Percentiles rank a stretch among this genome's conserved stretches.
Evolutionary conservation across 1,140 invertebrate species (phyloP).

Genomic region (Oreohelix idahoensis): DNA sequence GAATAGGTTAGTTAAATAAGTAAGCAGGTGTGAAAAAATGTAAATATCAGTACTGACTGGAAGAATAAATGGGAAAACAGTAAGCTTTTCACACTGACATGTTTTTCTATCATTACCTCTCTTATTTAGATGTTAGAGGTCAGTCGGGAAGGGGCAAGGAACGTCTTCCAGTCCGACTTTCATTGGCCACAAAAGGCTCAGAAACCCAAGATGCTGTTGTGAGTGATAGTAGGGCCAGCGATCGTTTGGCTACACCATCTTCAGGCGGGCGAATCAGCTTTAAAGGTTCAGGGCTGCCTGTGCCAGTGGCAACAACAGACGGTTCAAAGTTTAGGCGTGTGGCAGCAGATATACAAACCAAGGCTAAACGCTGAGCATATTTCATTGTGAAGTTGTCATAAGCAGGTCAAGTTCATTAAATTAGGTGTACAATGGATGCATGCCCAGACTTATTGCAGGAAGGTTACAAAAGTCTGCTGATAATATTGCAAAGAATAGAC

Average conservation of each 20-base stretch:
- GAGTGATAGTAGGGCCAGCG: constrained; percentile 59
- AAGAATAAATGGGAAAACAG: too few relatives aligned
- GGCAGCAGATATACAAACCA: constrained; percentile 52
- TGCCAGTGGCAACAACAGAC: constrained; percentile 62
- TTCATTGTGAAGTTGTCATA: background rate
- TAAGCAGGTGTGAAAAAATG: too few relatives aligned
- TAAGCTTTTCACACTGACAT: background rate
- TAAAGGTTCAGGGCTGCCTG: constrained; percentile 66
- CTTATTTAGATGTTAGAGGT: constrained; percentile 58
- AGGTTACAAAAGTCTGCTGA: too few relatives aligned
- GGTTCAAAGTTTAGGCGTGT: constrained; percentile 64
- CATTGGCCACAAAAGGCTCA: constrained; percentile 60
- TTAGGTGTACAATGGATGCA: too few relatives aligned
- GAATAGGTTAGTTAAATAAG: too few relatives aligned
- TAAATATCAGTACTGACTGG: too few relatives aligned
- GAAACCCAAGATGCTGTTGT: constrained; percentile 54
- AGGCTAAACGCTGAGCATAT: constrained; percentile 39
- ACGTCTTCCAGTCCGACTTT: constrained; percentile 62
- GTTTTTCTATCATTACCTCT: constrained; percentile 43
- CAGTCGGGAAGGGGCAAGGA: constrained; percentile 58
- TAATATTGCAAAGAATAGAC: too few relatives aligned
- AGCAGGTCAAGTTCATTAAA: too few relatives aligned
- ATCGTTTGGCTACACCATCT: constrained; percentile 67
- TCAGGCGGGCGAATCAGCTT: constrained; percentile 67
- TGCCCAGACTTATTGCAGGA: too few relatives aligned